These are phyloP conservation scores for Megastigmus dorsalis DNA, from an alignment of 2,888 invertebrate species.

Conservation along the genomic window DNA sequence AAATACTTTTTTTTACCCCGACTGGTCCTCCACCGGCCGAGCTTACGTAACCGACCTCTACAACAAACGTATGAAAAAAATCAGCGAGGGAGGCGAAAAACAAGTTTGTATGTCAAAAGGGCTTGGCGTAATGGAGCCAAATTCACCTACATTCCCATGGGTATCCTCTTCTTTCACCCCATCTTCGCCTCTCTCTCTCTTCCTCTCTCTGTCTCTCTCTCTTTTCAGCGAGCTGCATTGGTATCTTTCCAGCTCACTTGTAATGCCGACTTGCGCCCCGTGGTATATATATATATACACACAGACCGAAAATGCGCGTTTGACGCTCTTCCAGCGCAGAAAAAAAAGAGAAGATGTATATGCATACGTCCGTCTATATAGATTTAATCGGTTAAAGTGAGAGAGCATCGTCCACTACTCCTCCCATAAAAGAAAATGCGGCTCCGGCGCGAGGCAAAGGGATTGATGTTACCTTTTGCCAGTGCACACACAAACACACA, in stretches of 20 bases:
- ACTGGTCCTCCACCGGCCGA: background rate
- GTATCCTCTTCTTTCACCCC: background rate
- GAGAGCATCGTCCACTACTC: background rate
- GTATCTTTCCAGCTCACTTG: no score
- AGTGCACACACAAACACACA: no score
- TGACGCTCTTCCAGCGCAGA: no score
- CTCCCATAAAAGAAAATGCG: background rate
- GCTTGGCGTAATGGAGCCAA: background rate
- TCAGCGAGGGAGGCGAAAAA: background rate
- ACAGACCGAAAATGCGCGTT: no score
- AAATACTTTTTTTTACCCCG: constrained; percentile 32
- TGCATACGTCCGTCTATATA: no score
- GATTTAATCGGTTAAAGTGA: no score
- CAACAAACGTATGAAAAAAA: background rate
- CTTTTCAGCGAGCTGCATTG: no score
- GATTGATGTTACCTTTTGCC: background rate
- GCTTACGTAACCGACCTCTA: background rate
- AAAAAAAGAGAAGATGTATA: no score
- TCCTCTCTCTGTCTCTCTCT: background rate
- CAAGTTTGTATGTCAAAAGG: constrained; percentile 28
- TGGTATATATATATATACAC: no score
- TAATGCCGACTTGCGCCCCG: no score
- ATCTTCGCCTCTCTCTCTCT: background rate
- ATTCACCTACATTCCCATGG: constrained; percentile 33
- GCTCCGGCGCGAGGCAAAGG: background rate